Base-by-base conservation (phyloP, 2,797 vertebrate genomes). In the Darevskia mixta region DNA sequence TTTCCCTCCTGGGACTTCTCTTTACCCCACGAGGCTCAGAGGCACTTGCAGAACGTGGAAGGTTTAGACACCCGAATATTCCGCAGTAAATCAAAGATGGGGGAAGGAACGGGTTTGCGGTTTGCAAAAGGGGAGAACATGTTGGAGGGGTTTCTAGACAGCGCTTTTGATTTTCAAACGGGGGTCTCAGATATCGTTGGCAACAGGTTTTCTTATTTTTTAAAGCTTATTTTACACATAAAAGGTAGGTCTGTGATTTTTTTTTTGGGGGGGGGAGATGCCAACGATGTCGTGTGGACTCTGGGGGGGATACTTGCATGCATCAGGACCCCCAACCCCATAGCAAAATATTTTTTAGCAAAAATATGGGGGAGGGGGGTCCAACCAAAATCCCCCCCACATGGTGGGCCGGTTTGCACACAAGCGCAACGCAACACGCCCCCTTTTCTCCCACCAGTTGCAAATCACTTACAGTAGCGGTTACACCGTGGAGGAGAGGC, bases 41-140 rank as follows among this genome's bases (percentile, higher is more conserved):
- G 35, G 2, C 23, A 18, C 38, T 67, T 29, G 38, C 61, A 61
- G 11, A 38, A 80, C 18, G 4, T 13, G 7, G 32, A 2, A 38
- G 35, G 11, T 32, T 81, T 1, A 4, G 27, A 67, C 23, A 17
- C 61, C 15, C 17, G 17, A 67, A 66, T 29, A 27, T 41, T 66
- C 35, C 79, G 64, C 13, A 64, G 17, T n/a, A 82, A 82, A 43
- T 18, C 64, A 82, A 38, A 13, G 32, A 80, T 25, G 55, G 9
- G n/a, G 18, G 78, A 18, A 15, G 45, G 10, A 3, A 29, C 0
- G 45, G 3, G 7, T 9, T 4, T 8, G n/a, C 5, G 0, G 8
- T 32, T 58, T 79, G 55, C 78, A 64, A 61, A 79, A 23, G 17
- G 71, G 71, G 35, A 55, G 49, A 55, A 55, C 49, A 55, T 55